phyloP scores from a whole-genome alignment of 2,797 vertebrate genomes.

The Prionace glauca region DNA sequence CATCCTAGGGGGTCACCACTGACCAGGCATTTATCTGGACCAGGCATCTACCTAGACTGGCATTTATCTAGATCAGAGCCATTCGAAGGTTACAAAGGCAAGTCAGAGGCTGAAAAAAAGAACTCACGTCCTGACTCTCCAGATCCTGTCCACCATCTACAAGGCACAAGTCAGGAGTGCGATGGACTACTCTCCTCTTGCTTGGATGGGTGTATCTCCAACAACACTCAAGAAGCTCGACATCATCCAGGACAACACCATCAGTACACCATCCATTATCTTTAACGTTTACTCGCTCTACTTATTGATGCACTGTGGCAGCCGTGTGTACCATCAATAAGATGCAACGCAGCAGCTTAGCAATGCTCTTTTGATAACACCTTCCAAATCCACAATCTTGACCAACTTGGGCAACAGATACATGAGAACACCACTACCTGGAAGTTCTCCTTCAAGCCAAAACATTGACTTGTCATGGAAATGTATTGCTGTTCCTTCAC shows the following conservation, averaged over 20 bases:
- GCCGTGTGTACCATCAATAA: neutral
- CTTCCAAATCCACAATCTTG: neutral
- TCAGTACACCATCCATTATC: neutral
- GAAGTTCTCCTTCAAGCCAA: too few species aligned
- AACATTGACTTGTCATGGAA: too few species aligned
- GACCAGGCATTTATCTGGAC: neutral
- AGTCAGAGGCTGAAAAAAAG: neutral
- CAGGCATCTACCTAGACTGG: neutral
- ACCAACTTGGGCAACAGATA: neutral
- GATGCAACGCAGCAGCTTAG: neutral
- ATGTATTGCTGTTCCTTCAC: too few species aligned
- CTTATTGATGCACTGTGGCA: neutral
- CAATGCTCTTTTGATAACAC: neutral
- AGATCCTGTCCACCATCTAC: neutral
- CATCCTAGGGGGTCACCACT: neutral
- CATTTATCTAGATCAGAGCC: neutral
- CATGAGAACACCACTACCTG: too few species aligned
- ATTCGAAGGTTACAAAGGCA: neutral
- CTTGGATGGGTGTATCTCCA: neutral
- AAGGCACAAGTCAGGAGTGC: neutral
- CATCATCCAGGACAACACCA: neutral
- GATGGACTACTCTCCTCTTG: neutral
- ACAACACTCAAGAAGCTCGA: neutral
- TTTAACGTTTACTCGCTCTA: neutral
- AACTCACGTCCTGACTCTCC: neutral